Conservation (phyloP, 2,113 vertebrate genomes). For the Periophthalmodon schlosseri region DNA sequence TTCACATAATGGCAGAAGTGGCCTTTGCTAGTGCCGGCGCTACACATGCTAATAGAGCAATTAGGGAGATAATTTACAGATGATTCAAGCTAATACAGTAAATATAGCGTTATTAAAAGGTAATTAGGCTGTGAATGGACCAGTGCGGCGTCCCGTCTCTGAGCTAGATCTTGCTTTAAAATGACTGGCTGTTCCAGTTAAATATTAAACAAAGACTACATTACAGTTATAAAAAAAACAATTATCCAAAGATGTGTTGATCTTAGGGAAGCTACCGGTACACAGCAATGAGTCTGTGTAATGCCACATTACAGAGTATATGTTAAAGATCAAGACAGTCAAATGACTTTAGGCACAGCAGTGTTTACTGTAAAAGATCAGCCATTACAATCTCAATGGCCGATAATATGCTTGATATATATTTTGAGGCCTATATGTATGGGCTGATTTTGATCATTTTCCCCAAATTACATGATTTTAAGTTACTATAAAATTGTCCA, state of each 20-base stretch:
- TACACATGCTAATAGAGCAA: conserved; percentile 66
- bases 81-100: conserved; percentile 66
- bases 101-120: conserved; percentile 71
- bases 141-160: conserved; percentile 17
- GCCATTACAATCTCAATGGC: no score
- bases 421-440: background rate
- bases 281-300: no score
- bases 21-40: conserved; percentile 58
- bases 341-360: background rate
- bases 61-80: conserved; percentile 69
- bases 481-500: background rate
- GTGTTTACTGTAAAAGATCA: background rate
- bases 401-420: no score
- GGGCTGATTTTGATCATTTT: background rate
- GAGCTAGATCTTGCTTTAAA: conserved; percentile 9
- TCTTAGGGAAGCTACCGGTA: no score
- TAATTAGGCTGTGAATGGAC: conserved; percentile 61
- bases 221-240: background rate
- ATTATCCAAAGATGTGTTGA: background rate
- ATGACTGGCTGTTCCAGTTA: background rate
- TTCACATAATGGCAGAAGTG: conserved; percentile 58
- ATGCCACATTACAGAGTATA: no score
- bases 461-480: no score
- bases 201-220: background rate
- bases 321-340: no score